phyloP scores from a whole-genome alignment of 2,113 vertebrate genomes.

The Zapus hudsonius region DNA sequence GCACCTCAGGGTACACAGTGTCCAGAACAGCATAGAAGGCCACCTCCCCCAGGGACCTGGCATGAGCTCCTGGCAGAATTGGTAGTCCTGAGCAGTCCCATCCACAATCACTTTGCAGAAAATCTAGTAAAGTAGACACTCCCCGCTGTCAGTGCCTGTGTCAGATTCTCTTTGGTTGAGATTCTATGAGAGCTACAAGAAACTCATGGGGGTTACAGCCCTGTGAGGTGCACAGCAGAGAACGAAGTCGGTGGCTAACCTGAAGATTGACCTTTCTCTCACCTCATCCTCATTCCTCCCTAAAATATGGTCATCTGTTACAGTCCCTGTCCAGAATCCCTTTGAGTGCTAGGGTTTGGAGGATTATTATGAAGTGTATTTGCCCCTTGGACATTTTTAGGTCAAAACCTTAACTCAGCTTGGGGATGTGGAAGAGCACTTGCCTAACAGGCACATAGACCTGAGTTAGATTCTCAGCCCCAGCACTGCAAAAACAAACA shows the following conservation, averaged over 20 bases:
- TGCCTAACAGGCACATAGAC: neutral
- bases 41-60: neutral
- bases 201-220: neutral
- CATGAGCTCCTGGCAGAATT: neutral
- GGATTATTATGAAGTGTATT: neutral
- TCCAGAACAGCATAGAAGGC: neutral
- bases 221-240: neutral
- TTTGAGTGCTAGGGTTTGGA: neutral
- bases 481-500: neutral
- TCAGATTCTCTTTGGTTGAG: conserved; percentile 13
- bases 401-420: conserved; percentile 3
- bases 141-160: neutral
- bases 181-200: neutral
- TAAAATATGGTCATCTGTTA: neutral
- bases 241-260: neutral
- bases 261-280: neutral
- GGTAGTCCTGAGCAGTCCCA: neutral
- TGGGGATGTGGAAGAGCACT: neutral
- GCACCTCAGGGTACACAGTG: neutral
- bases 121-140: neutral
- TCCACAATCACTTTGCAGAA: conserved; percentile 15
- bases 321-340: neutral
- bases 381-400: neutral
- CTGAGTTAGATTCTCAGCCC: neutral
- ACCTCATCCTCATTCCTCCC: neutral